Evolutionary conservation across 2,888 invertebrate genomes (phyloP).

Genomic region (Sabatieria punctata): DNA sequence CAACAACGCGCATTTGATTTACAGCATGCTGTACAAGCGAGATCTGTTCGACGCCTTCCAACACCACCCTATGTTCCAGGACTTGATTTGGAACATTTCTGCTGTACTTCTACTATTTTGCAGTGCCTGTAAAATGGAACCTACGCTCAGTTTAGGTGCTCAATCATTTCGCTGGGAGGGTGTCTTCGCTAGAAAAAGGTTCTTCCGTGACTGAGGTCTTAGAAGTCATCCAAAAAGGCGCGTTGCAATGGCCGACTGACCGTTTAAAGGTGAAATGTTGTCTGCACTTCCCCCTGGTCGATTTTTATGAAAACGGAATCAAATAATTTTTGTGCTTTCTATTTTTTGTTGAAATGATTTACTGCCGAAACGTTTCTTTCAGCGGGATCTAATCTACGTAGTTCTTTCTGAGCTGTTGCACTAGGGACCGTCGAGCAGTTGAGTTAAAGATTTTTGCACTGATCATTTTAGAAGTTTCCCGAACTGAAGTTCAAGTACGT

Average conservation of each 20-base stretch:
- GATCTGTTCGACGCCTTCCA: slow-evolving; percentile 70
- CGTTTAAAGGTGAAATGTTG: slow-evolving; percentile 55
- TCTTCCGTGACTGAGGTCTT: slow-evolving; percentile 71
- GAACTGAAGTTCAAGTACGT: slow-evolving; percentile 97
- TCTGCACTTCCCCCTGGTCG: background rate
- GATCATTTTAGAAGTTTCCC: slow-evolving; percentile 68
- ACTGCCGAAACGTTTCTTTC: background rate
- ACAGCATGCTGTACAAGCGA: slow-evolving; percentile 79
- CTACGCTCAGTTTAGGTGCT: slow-evolving; percentile 41
- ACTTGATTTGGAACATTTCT: slow-evolving; percentile 83
- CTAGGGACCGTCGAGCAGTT: no score
- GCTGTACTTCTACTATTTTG: slow-evolving; percentile 45
- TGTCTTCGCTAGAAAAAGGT: slow-evolving; percentile 46
- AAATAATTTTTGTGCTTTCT: no score
- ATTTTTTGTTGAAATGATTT: background rate
- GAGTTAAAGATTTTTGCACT: no score
- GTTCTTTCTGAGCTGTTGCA: no score
- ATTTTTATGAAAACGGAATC: background rate
- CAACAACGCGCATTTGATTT: slow-evolving; percentile 77
- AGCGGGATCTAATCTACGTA: background rate
- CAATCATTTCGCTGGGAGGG: slow-evolving; percentile 49
- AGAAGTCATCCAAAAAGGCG: slow-evolving; percentile 70
- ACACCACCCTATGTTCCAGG: slow-evolving; percentile 71
- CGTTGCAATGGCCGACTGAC: slow-evolving; percentile 81
- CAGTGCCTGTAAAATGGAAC: slow-evolving; percentile 4